Conservation (phyloP, 1,140 invertebrate genomes). For the Delia radicum region DNA sequence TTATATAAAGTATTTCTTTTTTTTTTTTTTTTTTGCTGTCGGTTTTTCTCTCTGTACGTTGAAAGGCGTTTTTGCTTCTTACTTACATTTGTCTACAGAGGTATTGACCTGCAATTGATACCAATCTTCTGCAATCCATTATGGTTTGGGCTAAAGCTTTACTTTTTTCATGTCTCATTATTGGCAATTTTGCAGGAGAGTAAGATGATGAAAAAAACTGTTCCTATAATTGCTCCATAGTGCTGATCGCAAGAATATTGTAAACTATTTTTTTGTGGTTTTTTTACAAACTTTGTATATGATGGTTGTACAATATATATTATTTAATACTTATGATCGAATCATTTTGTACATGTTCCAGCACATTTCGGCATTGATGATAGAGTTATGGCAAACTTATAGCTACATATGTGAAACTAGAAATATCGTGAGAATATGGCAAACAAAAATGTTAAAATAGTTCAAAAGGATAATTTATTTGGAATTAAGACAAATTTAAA, state of each 20-base stretch:
- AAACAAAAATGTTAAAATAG: no score
- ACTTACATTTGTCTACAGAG: constrained; percentile 26
- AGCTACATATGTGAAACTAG: not conserved
- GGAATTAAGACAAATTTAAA: no score
- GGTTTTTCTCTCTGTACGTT: constrained; percentile 2
- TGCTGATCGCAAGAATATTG: not conserved
- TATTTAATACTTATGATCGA: not conserved
- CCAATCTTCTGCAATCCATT: constrained; percentile 54
- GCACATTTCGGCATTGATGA: not conserved
- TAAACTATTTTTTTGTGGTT: not conserved
- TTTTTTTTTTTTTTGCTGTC: no score
- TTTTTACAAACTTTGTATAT: not conserved
- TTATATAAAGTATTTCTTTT: not conserved
- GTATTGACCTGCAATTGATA: constrained; percentile 55
- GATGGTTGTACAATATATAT: no score
- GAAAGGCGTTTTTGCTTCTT: constrained; percentile 22
- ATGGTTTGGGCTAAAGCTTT: constrained; percentile 47
- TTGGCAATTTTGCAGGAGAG: constrained; percentile 48
- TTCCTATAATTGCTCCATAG: not conserved
- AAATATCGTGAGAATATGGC: not conserved
- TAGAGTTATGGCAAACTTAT: not conserved
- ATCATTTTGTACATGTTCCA: not conserved
- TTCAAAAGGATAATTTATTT: no score
- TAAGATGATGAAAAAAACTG: not conserved
- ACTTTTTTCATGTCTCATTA: constrained; percentile 55